Evolutionary conservation across 1,140 invertebrate genomes (phyloP).

Genomic region (Bombus vancouverensis): DNA sequence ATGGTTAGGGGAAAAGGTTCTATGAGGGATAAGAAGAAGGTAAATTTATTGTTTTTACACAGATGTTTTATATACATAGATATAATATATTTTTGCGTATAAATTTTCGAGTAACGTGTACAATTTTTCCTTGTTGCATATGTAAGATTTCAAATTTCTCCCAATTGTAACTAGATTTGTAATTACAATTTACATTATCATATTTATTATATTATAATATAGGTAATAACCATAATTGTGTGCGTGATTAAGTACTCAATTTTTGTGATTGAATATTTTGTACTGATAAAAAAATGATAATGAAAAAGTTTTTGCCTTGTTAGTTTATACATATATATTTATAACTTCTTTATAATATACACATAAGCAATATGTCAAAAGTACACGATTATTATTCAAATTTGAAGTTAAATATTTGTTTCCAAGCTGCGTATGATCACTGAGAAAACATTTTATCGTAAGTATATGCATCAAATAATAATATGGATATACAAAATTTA

Average conservation of each 20-base stretch:
- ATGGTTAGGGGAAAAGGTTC: slow-evolving; percentile 99
- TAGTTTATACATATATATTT: not conserved
- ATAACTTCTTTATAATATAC: not conserved
- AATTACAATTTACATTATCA: not conserved
- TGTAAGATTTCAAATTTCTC: not conserved
- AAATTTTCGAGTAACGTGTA: not conserved
- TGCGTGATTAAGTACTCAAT: not conserved
- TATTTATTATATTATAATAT: not conserved
- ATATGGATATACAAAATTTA: not conserved
- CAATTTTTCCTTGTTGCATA: not conserved
- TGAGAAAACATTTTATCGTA: slow-evolving; percentile 55
- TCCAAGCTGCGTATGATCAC: slow-evolving; percentile 56
- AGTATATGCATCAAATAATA: slow-evolving; percentile 33
- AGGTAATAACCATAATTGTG: too few species aligned
- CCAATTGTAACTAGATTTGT: not conserved
- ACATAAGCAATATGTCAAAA: not conserved
- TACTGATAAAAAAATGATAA: not conserved
- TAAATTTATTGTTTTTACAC: slow-evolving; percentile 80
- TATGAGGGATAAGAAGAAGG: slow-evolving; percentile 99
- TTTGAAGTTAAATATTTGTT: slow-evolving; percentile 34
- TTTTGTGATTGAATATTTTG: not conserved
- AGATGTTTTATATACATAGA: not conserved
- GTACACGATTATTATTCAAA: not conserved
- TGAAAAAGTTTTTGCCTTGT: not conserved
- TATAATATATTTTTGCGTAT: not conserved